Evolutionary conservation across 2,888 invertebrate genomes (phyloP), one percentile per base, ranked within the genome.

Genomic region (Nephrotoma guestfalica): DNA sequence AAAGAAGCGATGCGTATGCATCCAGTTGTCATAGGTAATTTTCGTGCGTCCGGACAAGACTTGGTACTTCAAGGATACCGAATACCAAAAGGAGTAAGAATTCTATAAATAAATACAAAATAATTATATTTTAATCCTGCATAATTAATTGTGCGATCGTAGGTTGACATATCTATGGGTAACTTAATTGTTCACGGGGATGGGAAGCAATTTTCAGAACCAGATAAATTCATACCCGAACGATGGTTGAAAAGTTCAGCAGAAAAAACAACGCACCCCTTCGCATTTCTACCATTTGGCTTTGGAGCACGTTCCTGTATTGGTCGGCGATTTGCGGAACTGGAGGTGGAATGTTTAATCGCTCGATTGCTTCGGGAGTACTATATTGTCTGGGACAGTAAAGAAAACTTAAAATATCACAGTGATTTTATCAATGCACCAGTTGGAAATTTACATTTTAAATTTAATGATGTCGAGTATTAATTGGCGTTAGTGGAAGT

Each of bases 1-100:
- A 96, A 96, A 89, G 96, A 96, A 90, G 93, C 94, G 0, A 91
- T 95, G 86, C 93, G 96, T 88, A 87, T 95, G 47, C 92, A 93
- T 89, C 94, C 95, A 0, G 92, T 95, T 0, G 93, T 93, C 0
- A 91, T 93, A 3, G 95, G 93, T 0, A 94, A 93, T 88, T 89
- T 93, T 5, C 92, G 95, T 88, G 90, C 91, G 87, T 91, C 93
- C 84, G 91, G 91, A 0, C 92, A 92, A 86, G 94, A 95, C 88
- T 92, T 94, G 45, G 92, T 93, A n/a, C 89, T 96, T 0, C 92
- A 93, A 85, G 95, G 94, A 4, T 96, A 95, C 89, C 90, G 90
- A 86, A 91, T 95, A 88, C 94, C 94, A 0, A 93, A 93, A 89
- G 93, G 93, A 86, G 94, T 94, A 91, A 91, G 92, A 30, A 71